These are phyloP conservation scores for Vanessa cardui DNA, from an alignment of 2,888 invertebrate genomes.

Conservation along the genomic window DNA sequence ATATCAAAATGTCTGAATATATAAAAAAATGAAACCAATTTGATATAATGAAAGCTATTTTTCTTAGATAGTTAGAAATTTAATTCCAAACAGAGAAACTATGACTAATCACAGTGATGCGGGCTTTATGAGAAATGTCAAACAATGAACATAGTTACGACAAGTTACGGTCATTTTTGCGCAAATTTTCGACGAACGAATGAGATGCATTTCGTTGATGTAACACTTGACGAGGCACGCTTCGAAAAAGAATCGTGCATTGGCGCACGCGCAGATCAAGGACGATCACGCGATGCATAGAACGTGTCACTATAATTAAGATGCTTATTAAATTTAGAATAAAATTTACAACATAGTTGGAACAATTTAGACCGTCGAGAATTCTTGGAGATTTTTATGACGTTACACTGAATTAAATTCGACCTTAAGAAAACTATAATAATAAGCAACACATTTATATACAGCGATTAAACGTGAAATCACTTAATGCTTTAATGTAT, in stretches of 20 bases:
- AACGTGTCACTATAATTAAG: conserved; percentile 33
- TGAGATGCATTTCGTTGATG: conserved; percentile 52
- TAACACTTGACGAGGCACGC: conserved; percentile 45
- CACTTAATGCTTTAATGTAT: neutral
- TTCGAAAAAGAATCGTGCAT: conserved; percentile 63
- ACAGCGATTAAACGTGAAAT: neutral
- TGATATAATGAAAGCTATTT: conserved; percentile 1
- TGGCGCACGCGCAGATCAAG: conserved; percentile 64
- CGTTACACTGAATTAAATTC: neutral
- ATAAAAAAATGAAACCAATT: neutral
- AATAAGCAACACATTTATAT: neutral
- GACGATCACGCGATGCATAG: conserved; percentile 61
- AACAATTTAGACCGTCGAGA: neutral
- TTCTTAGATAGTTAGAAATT: conserved; percentile 11
- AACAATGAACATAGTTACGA: conserved; percentile 48
- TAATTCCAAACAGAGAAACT: conserved; percentile 27
- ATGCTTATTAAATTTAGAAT: conserved; percentile 28
- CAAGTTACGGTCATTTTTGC: conserved; percentile 45
- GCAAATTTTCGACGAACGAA: conserved; percentile 48
- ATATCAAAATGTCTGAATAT: neutral
- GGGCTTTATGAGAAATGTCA: conserved; percentile 44
- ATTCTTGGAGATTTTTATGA: neutral
- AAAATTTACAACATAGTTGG: conserved; percentile 10
- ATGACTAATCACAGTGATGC: conserved; percentile 20
- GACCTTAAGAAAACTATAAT: neutral